These are phyloP conservation scores for Rafetus swinhoei DNA, from an alignment of 2,113 vertebrate species.

Conservation along the genomic window DNA sequence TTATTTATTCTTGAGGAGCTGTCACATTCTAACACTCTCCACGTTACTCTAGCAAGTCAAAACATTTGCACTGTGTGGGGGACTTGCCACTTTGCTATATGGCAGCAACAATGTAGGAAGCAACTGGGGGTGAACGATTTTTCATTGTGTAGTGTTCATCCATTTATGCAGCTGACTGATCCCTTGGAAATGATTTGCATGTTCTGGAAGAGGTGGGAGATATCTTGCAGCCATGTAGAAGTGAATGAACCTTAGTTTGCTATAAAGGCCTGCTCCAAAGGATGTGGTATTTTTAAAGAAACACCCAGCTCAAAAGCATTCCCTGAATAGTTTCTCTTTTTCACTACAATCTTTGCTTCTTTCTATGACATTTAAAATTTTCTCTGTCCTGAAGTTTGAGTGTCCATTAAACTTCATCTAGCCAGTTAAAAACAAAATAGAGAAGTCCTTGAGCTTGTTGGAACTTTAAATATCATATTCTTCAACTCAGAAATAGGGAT, in stretches of 20 bases:
- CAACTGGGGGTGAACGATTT: not conserved
- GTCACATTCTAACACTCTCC: not conserved
- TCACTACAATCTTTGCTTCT: not conserved
- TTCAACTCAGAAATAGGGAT: not conserved
- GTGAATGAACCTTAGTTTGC: not conserved
- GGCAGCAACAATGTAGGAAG: not conserved
- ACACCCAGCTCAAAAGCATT: too few relatives aligned
- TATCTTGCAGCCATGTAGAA: not conserved
- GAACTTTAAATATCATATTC: not conserved
- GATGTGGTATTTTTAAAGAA: not conserved
- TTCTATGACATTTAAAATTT: not conserved
- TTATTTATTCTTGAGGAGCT: not conserved
- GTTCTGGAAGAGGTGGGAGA: not conserved
- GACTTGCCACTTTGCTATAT: not conserved
- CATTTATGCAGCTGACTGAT: not conserved
- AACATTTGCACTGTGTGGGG: not conserved
- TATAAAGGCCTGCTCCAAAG: not conserved
- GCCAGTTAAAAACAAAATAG: not conserved
- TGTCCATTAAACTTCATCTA: not conserved
- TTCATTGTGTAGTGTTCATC: not conserved
- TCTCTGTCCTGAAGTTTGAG: not conserved
- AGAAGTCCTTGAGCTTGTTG: not conserved
- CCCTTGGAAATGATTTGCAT: not conserved
- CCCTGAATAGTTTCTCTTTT: too few relatives aligned
- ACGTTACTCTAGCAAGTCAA: not conserved